A percentile compares a stretch with the other conserved stretches of the same genome.
These are phyloP conservation scores for Platyrinchus mystaceus DNA, from an alignment of 2,797 vertebrate species.

Conservation along the genomic window DNA sequence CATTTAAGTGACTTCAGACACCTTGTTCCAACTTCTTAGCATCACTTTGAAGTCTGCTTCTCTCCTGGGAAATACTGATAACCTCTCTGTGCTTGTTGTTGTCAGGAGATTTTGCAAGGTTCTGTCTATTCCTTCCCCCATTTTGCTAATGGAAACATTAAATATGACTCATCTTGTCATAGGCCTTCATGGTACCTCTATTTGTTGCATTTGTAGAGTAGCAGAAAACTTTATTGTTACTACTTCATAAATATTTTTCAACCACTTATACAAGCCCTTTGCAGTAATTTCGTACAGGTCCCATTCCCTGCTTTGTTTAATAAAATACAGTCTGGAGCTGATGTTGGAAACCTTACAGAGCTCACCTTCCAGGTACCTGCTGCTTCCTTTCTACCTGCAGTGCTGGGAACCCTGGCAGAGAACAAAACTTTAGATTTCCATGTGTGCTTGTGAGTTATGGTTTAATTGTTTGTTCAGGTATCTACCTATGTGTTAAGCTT, in stretches of 20 bases:
- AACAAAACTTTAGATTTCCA: not conserved
- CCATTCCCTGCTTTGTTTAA: not conserved
- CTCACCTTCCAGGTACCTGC: not conserved
- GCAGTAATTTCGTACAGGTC: not conserved
- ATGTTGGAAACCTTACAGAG: not conserved
- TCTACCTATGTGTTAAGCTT: not conserved
- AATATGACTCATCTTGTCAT: slow-evolving; percentile 2
- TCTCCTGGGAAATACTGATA: not conserved
- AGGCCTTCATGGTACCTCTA: not conserved
- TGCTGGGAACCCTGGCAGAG: not conserved
- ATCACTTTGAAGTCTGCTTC: not conserved
- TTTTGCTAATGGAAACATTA: slow-evolving; percentile 32
- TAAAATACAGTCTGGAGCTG: not conserved
- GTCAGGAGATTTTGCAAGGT: not conserved
- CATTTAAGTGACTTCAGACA: not conserved
- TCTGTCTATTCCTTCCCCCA: not conserved
- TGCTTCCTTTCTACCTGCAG: not conserved
- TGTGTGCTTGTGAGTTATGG: not conserved
- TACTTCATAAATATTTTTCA: not conserved
- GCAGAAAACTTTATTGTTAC: not conserved
- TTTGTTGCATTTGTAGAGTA: not conserved
- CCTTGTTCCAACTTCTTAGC: not conserved
- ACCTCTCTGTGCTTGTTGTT: not conserved
- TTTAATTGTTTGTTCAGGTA: not conserved
- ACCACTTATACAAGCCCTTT: not conserved